Percentiles rank a stretch among this genome's conserved stretches.
These are phyloP conservation scores for Spisula solida DNA, from an alignment of 2,888 invertebrate species.

Conservation along the genomic window DNA sequence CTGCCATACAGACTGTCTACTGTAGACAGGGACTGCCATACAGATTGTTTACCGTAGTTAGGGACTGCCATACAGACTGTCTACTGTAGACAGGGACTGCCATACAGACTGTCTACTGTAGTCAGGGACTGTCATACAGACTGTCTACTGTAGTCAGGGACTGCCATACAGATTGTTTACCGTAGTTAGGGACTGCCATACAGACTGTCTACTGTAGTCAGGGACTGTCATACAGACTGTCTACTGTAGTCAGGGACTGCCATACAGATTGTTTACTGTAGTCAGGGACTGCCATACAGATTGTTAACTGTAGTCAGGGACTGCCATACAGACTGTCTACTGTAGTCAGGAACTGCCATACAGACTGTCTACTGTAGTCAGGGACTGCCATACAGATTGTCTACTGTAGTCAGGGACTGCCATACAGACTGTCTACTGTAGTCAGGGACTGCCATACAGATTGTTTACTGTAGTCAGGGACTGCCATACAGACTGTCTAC, in stretches of 20 bases:
- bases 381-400: background rate
- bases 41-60: too few species aligned
- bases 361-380: too few species aligned
- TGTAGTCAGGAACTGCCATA: too few species aligned
- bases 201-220: background rate
- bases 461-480: background rate
- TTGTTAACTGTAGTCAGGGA: too few species aligned
- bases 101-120: too few species aligned
- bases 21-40: too few species aligned
- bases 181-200: background rate
- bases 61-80: background rate
- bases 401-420: background rate
- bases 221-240: too few species aligned
- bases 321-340: background rate
- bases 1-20: background rate
- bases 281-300: too few species aligned
- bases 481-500: too few species aligned
- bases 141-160: background rate
- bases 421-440: too few species aligned
- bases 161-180: too few species aligned
- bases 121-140: background rate
- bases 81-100: background rate
- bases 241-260: background rate
- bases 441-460: background rate
- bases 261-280: background rate